Evolutionary conservation across 1,140 invertebrate species (phyloP).

Genomic region (Cotesia glomerata): DNA sequence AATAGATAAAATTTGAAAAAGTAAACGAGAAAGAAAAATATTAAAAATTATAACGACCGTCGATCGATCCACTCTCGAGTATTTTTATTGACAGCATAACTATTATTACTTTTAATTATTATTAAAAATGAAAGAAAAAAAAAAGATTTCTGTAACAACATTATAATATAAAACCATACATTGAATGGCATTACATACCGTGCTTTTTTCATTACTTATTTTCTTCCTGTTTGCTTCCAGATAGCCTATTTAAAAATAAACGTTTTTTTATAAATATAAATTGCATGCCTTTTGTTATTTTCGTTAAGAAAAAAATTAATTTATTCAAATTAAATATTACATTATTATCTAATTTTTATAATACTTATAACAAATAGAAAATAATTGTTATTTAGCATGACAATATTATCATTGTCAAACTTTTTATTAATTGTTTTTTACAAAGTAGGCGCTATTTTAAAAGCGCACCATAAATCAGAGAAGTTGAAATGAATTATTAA

Average conservation of each 20-base stretch:
- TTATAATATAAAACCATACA: constrained; percentile 62
- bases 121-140: constrained; percentile 33
- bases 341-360: too few relatives aligned
- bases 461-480: neutral
- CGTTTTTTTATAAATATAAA: too few relatives aligned
- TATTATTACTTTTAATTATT: constrained; percentile 60
- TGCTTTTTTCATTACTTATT: constrained; percentile 15
- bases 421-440: constrained; percentile 1
- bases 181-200: constrained; percentile 52
- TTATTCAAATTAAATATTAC: too few relatives aligned
- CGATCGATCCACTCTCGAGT: constrained; percentile 42
- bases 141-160: constrained; percentile 62
- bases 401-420: neutral
- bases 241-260: too few relatives aligned
- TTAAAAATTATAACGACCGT: constrained; percentile 36
- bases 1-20: neutral
- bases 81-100: constrained; percentile 56
- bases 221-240: constrained; percentile 15
- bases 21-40: neutral
- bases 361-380: too few relatives aligned
- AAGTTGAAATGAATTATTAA: constrained; percentile 5
- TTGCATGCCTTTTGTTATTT: too few relatives aligned
- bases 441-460: neutral
- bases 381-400: neutral
- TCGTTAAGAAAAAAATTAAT: too few relatives aligned